Evolutionary conservation across 2,888 invertebrate species (phyloP).

Genomic region (Scrobipalpa costella): DNA sequence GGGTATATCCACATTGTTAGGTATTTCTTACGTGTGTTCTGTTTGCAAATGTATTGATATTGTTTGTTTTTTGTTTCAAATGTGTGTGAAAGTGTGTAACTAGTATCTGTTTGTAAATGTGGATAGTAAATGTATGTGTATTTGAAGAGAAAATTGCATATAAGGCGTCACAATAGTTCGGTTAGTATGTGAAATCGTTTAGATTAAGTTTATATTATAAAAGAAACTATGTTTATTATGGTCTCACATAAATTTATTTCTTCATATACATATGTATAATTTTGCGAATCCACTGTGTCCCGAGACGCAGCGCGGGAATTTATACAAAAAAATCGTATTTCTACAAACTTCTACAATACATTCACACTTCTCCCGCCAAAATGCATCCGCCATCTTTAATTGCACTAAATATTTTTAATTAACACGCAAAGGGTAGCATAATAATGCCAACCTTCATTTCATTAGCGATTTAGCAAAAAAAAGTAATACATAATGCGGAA

Average conservation of each 20-base stretch:
- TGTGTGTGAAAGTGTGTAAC: no score
- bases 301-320: conserved; percentile 75
- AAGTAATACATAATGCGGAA: conserved; percentile 38
- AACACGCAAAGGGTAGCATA: conserved; percentile 48
- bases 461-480: conserved; percentile 36
- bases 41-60: no score
- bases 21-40: no score
- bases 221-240: conserved; percentile 46
- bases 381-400: conserved; percentile 65
- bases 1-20: no score
- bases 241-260: conserved; percentile 81
- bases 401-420: conserved; percentile 66
- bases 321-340: conserved; percentile 72
- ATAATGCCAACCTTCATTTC: conserved; percentile 27
- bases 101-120: no score
- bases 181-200: no score
- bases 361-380: conserved; percentile 62
- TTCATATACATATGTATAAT: conserved; percentile 81
- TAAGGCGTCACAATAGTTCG: no score
- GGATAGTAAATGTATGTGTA: no score
- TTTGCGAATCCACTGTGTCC: conserved; percentile 80
- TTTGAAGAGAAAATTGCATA: no score
- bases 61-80: no score
- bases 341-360: conserved; percentile 73
- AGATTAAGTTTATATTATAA: not conserved